These are phyloP conservation scores for Chlamydotis undulata DNA, from an alignment of 2,113 vertebrate species.

Conservation along the genomic window DNA sequence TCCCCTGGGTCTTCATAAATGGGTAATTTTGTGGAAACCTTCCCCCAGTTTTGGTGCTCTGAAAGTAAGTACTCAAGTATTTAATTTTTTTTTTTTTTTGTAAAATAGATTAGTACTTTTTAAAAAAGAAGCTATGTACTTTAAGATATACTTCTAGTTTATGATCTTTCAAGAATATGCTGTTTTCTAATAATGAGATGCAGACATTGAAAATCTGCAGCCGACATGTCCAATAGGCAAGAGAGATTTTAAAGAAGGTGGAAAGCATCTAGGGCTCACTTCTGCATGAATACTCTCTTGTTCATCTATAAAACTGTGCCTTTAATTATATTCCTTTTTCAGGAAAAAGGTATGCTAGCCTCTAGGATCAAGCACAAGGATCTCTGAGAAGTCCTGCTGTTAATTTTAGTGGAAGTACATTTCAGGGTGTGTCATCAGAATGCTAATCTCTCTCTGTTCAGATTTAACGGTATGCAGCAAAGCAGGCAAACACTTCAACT, in stretches of 20 bases:
- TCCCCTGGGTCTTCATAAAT: not conserved
- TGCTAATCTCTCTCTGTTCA: not conserved
- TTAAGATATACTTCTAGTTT: not conserved
- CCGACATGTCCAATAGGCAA: not conserved
- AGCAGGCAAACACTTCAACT: not conserved
- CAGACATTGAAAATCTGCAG: not conserved
- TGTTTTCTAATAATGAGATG: not conserved
- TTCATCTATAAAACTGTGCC: not conserved
- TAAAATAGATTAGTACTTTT: not conserved
- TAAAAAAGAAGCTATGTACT: not conserved
- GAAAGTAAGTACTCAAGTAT: not conserved
- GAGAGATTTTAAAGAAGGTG: not conserved
- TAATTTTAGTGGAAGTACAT: not conserved
- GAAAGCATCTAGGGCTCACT: not conserved
- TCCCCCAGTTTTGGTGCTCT: not conserved
- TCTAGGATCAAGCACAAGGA: not conserved
- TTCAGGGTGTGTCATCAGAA: not conserved
- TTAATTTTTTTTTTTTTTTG: not conserved
- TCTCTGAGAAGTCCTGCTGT: not conserved
- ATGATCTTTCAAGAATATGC: not conserved
- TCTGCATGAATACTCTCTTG: not conserved
- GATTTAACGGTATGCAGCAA: not conserved
- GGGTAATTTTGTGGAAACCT: not conserved
- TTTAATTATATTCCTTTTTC: not conserved
- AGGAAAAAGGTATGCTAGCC: not conserved